Evolutionary conservation across 1,140 invertebrate genomes (phyloP), one percentile per base, ranked within the genome.

Genomic region (Zelostemma sp.): DNA sequence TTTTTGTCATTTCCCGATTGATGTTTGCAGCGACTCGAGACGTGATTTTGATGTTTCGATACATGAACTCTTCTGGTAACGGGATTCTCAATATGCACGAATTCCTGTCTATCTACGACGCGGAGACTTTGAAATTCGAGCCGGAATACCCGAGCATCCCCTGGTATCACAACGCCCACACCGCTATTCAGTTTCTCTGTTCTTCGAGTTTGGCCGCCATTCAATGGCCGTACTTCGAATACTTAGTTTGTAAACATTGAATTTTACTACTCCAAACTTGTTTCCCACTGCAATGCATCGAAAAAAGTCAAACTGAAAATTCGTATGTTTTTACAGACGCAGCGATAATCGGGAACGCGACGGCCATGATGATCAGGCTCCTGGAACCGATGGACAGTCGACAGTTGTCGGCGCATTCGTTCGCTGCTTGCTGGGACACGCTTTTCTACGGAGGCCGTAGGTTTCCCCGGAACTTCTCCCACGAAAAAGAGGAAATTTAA

Each of bases 61-160:
- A 92, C 63, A 84, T 96, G 72, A 94, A 95, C 78, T 81, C 84
- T 16, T 90, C 90, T 3, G 88, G 87, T 12, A 88, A 83, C 25
- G 93, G 93, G 1, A 83, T 83, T 2, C 79, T 96, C 6, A 90
- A 86, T 41, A 81, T 90, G 46, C 88, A 91, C 35, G 94, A 96
- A 84, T 96, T 96, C 82, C 89, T 91, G 38, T 88, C 89, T 41
- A 85, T 96, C 49, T 97, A 94, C 80, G 92, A 95, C 73, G 88
- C 89, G 8, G 85, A 88, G 28, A 89, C 89, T 54, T 85, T 96
- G 19, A 88, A 89, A 55, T 97, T 94, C 94, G 89, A 90, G 64
- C 87, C 88, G 35, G 90, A 92, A 76, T 87, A 89, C 49, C 86
- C 88, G 4, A 85, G 86, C 33, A 88, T 89, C 67, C 90, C 92